Conservation (phyloP, 2,113 vertebrate genomes). For the Siphamia tubifer region DNA sequence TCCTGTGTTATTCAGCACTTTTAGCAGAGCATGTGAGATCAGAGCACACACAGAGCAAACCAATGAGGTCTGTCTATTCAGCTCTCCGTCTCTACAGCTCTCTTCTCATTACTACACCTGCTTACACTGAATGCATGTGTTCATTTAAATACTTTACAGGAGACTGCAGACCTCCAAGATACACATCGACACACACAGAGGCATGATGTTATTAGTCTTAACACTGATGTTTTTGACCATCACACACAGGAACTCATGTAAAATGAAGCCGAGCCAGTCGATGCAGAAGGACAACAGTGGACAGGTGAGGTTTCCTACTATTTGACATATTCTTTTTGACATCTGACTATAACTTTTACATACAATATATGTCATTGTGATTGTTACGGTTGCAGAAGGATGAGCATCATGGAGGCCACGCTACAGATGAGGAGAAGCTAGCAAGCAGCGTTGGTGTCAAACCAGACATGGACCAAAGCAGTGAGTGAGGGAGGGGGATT, state of each 20-base stretch:
- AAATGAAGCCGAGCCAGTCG: constrained; percentile 83
- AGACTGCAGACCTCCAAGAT: background rate
- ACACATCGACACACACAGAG: background rate
- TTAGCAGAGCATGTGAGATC: constrained; percentile 18
- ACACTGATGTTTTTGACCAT: constrained; percentile 17
- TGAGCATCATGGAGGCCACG: constrained; percentile 80
- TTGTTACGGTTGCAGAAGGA: constrained; percentile 67
- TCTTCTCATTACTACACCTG: background rate
- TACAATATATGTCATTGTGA: background rate
- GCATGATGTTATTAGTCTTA: constrained; percentile 2
- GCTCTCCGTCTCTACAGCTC: constrained; percentile 29
- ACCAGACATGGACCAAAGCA: constrained; percentile 63
- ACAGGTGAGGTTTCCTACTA: constrained; percentile 76
- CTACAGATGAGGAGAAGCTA: constrained; percentile 94
- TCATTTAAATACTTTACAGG: background rate
- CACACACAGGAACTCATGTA: constrained; percentile 87
- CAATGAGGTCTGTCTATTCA: constrained; percentile 20
- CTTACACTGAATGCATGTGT: background rate
- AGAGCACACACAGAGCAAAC: constrained; percentile 18
- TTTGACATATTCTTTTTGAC: background rate
- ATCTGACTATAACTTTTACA: background rate
- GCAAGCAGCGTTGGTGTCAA: constrained; percentile 78
- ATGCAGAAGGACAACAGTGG: constrained; percentile 75
- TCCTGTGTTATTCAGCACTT: constrained; percentile 20
- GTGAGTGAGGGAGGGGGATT: constrained; percentile 50